Evolutionary conservation across 2,888 invertebrate species (phyloP).

Genomic region (Coleophora flavipennella): DNA sequence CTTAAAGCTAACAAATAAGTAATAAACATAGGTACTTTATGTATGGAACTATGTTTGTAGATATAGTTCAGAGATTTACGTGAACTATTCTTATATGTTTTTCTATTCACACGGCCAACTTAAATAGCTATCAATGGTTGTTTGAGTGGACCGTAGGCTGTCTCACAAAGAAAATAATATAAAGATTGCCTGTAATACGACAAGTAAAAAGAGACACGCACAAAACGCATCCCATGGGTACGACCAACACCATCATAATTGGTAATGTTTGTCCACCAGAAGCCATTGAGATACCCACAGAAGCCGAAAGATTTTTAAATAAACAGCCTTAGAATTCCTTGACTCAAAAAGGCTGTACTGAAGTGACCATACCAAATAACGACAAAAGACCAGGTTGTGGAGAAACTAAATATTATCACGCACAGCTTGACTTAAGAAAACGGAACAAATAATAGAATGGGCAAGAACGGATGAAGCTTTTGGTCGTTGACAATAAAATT

Average conservation of each 20-base stretch:
- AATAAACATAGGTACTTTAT: too few species aligned
- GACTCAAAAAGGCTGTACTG: slow-evolving; percentile 40
- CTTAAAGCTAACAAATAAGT: too few species aligned
- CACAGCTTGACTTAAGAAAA: slow-evolving; percentile 44
- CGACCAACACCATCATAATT: slow-evolving; percentile 34
- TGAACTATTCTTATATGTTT: neutral
- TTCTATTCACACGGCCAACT: neutral
- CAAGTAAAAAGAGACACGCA: slow-evolving; percentile 1
- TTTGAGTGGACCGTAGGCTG: too few species aligned
- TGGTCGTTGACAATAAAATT: neutral
- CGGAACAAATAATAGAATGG: slow-evolving; percentile 33
- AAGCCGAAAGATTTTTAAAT: slow-evolving; percentile 62
- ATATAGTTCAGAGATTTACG: too few species aligned
- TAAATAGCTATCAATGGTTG: too few species aligned
- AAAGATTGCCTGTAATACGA: neutral
- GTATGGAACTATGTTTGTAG: too few species aligned
- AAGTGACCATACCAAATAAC: slow-evolving; percentile 50
- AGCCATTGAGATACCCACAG: slow-evolving; percentile 59
- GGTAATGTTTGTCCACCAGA: slow-evolving; percentile 57
- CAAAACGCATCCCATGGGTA: neutral
- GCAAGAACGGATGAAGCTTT: slow-evolving; percentile 7
- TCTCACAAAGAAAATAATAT: too few species aligned
- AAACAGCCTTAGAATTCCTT: slow-evolving; percentile 58
- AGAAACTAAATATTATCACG: slow-evolving; percentile 68
- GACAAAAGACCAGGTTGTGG: slow-evolving; percentile 46